Base-by-base conservation (phyloP, 2,797 vertebrate genomes). In the Lates japonicus region DNA sequence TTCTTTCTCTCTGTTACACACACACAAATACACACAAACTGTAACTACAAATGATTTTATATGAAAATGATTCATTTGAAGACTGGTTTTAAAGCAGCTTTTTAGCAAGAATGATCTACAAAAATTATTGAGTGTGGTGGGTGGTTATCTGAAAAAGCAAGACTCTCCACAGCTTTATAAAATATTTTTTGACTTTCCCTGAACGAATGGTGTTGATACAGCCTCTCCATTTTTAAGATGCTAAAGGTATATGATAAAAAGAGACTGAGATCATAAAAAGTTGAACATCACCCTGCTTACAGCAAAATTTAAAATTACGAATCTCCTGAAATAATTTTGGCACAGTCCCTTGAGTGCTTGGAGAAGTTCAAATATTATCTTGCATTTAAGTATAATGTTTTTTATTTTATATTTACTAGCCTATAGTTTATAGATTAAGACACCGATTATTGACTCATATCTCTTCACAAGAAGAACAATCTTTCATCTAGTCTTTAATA, bases 1-100 rank as follows among this genome's bases (percentile, higher is more conserved):
- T 31, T 64, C 37, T 65, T 37, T 61, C 25, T 29, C 25, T 29
- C 31, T 78, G 57, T 42, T 57, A 69, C 64, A 70, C 7, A 41
- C 41, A 66, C 9, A 44, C 25, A 61, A 7, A 68, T 12, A 55
- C 62, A 69, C 52, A 44, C 16, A 75, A 17, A 80, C 39, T 79
- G 17, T 16, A 11, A 54, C 16, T n/a, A 25, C 8, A 67, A 58
- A 62, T 48, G 5, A 12, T 44, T n/a, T 3, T 4, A 35, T 11
- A 29, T 42, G 22, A n/a, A 65, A 78, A 29, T 68, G 0, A 39
- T 25, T 6, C 44, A 29, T 2, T 20, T 29, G 10, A 46, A 62
- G 11, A 54, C 5, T 7, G 16, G 5, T 14, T 51, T 41, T 20
- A 67, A 52, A 57, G 7, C 7, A 35, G n/a, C 1, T 68, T 46